Evolutionary conservation across 1,140 invertebrate genomes (phyloP).

Genomic region (Physella acuta): DNA sequence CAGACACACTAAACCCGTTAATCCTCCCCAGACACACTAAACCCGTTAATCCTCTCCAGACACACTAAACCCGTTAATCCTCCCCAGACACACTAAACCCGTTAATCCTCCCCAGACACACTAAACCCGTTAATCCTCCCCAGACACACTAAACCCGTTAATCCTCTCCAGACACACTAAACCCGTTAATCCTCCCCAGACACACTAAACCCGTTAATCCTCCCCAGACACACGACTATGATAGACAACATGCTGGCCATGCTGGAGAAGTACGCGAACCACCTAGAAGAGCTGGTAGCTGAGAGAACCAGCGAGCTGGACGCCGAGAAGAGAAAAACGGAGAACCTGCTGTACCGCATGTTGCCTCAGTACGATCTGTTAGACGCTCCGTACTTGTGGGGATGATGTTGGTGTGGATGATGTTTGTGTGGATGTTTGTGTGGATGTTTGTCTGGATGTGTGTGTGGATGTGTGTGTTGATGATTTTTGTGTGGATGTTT

Average conservation of each 20-base stretch:
- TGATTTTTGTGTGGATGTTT: neutral
- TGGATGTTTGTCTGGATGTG: slow-evolving; percentile 8
- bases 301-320: slow-evolving; percentile 87
- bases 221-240: slow-evolving; percentile 87
- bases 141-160: too few species aligned
- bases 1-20: too few species aligned
- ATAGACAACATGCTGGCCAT: slow-evolving; percentile 95
- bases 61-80: too few species aligned
- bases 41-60: too few species aligned
- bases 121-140: too few species aligned
- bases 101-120: too few species aligned
- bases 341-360: slow-evolving; percentile 89
- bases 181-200: too few species aligned
- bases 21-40: too few species aligned
- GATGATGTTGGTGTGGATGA: neutral
- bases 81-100: too few species aligned
- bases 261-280: slow-evolving; percentile 91
- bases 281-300: slow-evolving; percentile 85
- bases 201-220: too few species aligned
- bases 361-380: slow-evolving; percentile 59
- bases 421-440: neutral
- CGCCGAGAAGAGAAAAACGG: slow-evolving; percentile 89
- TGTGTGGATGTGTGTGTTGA: slow-evolving; percentile 3
- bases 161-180: too few species aligned
- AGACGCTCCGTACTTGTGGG: neutral